Percentiles rank a stretch among this genome's conserved stretches.
phyloP scores from a whole-genome alignment of 2,113 vertebrate genomes.

The Ceyx melanurus region DNA sequence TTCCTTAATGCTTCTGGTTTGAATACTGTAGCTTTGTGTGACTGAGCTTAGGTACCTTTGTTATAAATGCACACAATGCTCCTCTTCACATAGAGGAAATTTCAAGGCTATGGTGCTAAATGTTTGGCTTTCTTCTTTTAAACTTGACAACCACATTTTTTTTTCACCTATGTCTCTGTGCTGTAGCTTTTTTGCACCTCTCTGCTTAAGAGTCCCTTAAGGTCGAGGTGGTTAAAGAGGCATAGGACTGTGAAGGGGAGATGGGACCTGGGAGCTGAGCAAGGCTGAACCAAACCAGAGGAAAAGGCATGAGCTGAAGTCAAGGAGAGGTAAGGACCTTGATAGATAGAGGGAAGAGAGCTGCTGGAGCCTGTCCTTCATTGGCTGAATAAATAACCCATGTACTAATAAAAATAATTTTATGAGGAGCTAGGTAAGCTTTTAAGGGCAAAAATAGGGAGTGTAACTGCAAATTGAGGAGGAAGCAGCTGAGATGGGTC shows the following conservation, averaged over 20 bases:
- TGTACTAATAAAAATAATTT: conserved; percentile 42
- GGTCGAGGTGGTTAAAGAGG: background rate
- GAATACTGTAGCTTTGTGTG: background rate
- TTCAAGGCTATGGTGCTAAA: background rate
- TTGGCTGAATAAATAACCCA: conserved; percentile 26
- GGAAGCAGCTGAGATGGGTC: conserved; percentile 38
- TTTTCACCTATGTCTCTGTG: background rate
- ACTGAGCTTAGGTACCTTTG: background rate
- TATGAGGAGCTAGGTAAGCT: conserved; percentile 52
- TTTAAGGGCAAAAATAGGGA: conserved; percentile 39
- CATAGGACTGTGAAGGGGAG: background rate
- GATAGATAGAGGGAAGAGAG: background rate
- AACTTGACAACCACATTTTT: background rate
- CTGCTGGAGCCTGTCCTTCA: background rate
- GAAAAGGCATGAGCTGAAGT: background rate
- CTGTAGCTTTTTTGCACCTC: background rate
- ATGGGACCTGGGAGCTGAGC: background rate
- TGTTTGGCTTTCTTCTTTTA: background rate
- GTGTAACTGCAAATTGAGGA: conserved; percentile 56
- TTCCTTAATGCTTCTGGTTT: background rate
- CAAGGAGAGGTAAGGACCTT: conserved; percentile 19
- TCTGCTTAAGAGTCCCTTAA: background rate
- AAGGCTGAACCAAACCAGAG: background rate
- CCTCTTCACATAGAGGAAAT: background rate
- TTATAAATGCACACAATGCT: accelerated